These are phyloP conservation scores for Ahaetulla prasina DNA, from an alignment of 2,113 vertebrate genomes.

Conservation along the genomic window DNA sequence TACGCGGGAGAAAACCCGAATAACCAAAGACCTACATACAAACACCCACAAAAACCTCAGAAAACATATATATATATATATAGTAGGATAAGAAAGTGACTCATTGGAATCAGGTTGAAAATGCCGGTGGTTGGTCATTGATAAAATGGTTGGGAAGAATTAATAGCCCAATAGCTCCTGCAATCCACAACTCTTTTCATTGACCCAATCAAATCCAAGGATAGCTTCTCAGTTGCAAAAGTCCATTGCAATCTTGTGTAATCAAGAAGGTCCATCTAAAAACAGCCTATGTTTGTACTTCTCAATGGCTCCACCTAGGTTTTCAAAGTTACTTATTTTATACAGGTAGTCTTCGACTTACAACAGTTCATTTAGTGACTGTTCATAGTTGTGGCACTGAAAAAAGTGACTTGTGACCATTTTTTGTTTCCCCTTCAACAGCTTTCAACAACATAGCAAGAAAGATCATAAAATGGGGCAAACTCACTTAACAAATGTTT, in stretches of 20 bases:
- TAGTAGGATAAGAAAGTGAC: not conserved
- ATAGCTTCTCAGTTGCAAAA: not conserved
- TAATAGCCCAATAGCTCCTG: not conserved
- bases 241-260: not conserved
- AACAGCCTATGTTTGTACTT: not conserved
- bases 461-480: too few relatives aligned
- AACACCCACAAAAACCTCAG: too few relatives aligned
- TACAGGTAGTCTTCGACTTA: too few relatives aligned
- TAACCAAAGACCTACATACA: too few relatives aligned
- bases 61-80: too few relatives aligned
- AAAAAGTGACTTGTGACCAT: too few relatives aligned
- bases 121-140: not conserved
- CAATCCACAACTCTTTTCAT: too few relatives aligned
- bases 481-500: not conserved
- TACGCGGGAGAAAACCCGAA: too few relatives aligned
- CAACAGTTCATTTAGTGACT: too few relatives aligned
- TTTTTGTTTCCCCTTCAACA: too few relatives aligned
- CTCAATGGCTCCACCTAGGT: not conserved
- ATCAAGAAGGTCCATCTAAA: not conserved
- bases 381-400: too few relatives aligned
- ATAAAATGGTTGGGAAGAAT: not conserved
- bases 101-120: not conserved
- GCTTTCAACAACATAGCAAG: too few relatives aligned
- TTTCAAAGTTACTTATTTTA: not conserved
- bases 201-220: not conserved